Percentiles rank a stretch among this genome's conserved stretches.
Evolutionary conservation across 2,113 vertebrate species (phyloP).

Genomic region (Athene cunicularia): DNA sequence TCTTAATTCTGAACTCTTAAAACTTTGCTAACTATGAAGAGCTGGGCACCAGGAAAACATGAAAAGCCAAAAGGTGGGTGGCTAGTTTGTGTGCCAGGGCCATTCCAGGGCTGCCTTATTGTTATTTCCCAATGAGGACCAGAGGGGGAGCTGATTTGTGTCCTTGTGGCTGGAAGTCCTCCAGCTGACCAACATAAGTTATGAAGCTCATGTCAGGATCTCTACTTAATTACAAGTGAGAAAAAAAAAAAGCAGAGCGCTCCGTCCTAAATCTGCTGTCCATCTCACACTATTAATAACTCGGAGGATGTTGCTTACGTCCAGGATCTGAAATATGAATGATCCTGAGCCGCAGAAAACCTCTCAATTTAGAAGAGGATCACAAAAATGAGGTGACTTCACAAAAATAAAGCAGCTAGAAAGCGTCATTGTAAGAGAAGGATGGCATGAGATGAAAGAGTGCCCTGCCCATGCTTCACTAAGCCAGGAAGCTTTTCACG

Average conservation of each 20-base stretch:
- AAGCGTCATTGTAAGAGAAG: background rate
- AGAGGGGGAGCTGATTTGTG: background rate
- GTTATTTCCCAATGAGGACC: background rate
- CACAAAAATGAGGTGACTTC: background rate
- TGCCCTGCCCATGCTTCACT: background rate
- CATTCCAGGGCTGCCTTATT: background rate
- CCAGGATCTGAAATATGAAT: slow-evolving; percentile 40
- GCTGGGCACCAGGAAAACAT: background rate
- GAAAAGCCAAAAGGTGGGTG: background rate
- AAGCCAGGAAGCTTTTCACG: background rate
- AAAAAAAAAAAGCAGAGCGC: background rate
- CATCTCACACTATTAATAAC: background rate
- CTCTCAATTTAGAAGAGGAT: background rate
- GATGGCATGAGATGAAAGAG: background rate
- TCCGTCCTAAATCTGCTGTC: background rate
- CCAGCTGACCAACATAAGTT: background rate
- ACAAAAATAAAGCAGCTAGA: background rate
- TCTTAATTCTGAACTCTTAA: background rate
- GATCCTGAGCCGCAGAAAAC: background rate
- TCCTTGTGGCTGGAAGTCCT: background rate
- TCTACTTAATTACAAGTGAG: background rate
- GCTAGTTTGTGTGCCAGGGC: background rate
- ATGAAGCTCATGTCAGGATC: background rate
- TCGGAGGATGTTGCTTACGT: background rate
- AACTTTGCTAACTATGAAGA: background rate